These are phyloP conservation scores for Etheostoma spectabile DNA, from an alignment of 2,113 vertebrate genomes.

Conservation along the genomic window DNA sequence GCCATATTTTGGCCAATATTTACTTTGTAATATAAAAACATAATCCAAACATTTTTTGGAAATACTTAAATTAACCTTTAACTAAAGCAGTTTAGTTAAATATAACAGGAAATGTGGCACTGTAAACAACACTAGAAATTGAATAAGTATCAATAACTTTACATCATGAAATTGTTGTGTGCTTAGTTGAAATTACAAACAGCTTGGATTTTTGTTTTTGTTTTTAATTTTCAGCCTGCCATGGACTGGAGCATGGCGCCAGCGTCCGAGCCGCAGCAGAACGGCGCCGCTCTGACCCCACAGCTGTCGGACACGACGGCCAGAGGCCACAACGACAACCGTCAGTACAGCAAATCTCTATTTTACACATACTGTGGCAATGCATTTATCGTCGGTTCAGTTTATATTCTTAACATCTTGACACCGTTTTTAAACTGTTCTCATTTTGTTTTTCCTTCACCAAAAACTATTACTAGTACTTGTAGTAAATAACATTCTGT, in stretches of 20 bases:
- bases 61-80: background rate
- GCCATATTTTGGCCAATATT: background rate
- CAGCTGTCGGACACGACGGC: slow-evolving; percentile 55
- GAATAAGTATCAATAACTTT: background rate
- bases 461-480: no score
- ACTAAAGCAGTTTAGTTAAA: background rate
- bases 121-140: background rate
- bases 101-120: background rate
- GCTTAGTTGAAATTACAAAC: background rate
- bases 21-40: background rate
- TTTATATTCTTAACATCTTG: no score
- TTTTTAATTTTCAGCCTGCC: slow-evolving; percentile 72
- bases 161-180: background rate
- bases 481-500: no score
- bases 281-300: slow-evolving; percentile 60
- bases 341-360: slow-evolving; percentile 60
- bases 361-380: background rate
- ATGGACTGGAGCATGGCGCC: slow-evolving; percentile 82
- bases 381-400: no score
- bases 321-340: slow-evolving; percentile 67
- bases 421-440: no score
- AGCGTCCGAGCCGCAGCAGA: slow-evolving; percentile 66
- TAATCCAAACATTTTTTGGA: background rate
- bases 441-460: no score
- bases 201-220: background rate